Percentiles rank a stretch among this genome's conserved stretches.
phyloP scores from a whole-genome alignment of 2,888 invertebrate genomes.

The Erebia palarica region DNA sequence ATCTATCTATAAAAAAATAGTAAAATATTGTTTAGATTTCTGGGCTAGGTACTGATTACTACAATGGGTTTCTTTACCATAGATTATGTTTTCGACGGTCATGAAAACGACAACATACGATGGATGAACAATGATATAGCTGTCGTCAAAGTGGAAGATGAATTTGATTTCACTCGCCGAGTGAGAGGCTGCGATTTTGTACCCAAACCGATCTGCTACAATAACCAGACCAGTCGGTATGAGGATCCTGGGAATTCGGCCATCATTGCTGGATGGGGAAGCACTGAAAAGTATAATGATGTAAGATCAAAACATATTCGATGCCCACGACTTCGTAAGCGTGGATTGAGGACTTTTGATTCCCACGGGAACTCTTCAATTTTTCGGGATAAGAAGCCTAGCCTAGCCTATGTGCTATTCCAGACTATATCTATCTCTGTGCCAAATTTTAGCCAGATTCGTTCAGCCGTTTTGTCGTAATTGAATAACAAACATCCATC shows the following conservation, averaged over 20 bases:
- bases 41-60: no score
- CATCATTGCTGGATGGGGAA: slow-evolving; percentile 70
- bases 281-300: slow-evolving; percentile 63
- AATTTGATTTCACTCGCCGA: slow-evolving; percentile 65
- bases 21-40: no score
- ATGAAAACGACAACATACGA: slow-evolving; percentile 70
- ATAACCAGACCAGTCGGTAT: slow-evolving; percentile 63
- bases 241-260: slow-evolving; percentile 64
- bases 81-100: slow-evolving; percentile 73
- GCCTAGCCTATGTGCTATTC: no score
- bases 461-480: no score
- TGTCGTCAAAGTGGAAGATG: slow-evolving; percentile 68
- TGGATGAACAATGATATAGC: slow-evolving; percentile 78
- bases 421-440: no score
- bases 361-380: no score
- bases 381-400: no score
- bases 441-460: no score
- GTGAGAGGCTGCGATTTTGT: slow-evolving; percentile 68
- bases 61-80: not conserved
- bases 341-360: no score
- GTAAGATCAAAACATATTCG: slow-evolving; percentile 49
- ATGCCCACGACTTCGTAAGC: no score
- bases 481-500: no score
- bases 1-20: no score
- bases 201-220: slow-evolving; percentile 67